A percentile compares a stretch with the other conserved stretches of the same genome.
Conservation (phyloP, 2,113 vertebrate species). For the Chascanopsetta lugubris region DNA sequence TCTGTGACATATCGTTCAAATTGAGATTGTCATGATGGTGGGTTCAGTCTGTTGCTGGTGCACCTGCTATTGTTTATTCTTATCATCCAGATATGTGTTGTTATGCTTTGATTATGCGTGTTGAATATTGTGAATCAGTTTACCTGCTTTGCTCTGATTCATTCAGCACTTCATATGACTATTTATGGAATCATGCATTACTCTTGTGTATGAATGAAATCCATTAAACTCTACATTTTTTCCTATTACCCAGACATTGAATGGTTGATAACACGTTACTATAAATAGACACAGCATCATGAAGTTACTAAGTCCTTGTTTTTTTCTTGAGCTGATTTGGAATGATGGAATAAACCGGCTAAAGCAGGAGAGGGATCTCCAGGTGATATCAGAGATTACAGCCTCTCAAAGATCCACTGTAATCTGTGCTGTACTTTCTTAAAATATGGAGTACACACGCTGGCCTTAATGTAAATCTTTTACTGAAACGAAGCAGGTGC, state of each 20-base stretch:
- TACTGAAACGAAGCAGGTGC: too few relatives aligned
- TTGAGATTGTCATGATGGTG: conserved; percentile 2
- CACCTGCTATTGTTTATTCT: conserved; percentile 14
- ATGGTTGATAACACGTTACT: not conserved
- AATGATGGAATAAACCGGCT: conserved; percentile 10
- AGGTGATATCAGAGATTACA: not conserved
- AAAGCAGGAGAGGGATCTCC: not conserved
- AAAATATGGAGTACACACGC: not conserved
- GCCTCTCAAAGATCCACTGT: conserved; percentile 1
- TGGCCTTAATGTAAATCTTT: not conserved
- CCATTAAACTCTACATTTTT: not conserved
- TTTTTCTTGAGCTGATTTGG: not conserved
- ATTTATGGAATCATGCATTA: not conserved
- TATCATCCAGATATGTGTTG: conserved; percentile 23
- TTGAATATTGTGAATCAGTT: too few relatives aligned
- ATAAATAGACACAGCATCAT: not conserved
- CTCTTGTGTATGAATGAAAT: conserved; percentile 32
- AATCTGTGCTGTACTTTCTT: not conserved
- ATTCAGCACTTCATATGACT: conserved; percentile 12
- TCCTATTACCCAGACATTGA: not conserved
- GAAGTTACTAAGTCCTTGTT: not conserved
- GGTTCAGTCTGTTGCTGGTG: not conserved
- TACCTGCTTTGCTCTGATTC: too few relatives aligned
- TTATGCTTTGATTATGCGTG: conserved; percentile 25
- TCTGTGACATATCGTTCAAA: not conserved